Percentiles rank a stretch among this genome's conserved stretches.
phyloP scores from a whole-genome alignment of 2,888 invertebrate species.

The Corythucha ciliata region DNA sequence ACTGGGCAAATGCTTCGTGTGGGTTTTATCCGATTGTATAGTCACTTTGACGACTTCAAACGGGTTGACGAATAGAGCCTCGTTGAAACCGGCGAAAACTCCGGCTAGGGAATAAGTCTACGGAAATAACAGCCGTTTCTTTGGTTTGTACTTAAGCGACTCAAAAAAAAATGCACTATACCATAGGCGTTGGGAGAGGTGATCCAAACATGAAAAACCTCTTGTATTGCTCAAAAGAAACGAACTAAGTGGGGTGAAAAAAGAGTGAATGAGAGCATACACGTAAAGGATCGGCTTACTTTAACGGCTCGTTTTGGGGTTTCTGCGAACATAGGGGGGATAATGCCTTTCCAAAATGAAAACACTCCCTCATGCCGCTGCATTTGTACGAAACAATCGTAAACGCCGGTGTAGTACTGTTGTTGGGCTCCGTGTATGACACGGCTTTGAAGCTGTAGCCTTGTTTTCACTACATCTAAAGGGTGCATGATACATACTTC shows the following conservation, averaged over 20 bases:
- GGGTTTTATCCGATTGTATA: constrained; percentile 63
- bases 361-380: constrained; percentile 70
- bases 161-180: constrained; percentile 42
- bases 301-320: constrained; percentile 92
- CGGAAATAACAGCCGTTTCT: background rate
- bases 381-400: constrained; percentile 84
- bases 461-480: constrained; percentile 83
- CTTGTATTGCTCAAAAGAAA: constrained; percentile 90
- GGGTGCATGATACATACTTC: constrained; percentile 97
- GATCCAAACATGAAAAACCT: constrained; percentile 71
- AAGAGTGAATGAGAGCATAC: constrained; percentile 21
- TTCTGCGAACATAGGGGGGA: constrained; percentile 87
- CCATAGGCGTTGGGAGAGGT: constrained; percentile 63
- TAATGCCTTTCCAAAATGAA: constrained; percentile 86
- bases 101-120: constrained; percentile 84
- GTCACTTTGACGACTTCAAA: constrained; percentile 95
- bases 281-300: constrained; percentile 41
- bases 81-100: constrained; percentile 79
- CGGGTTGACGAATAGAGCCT: constrained; percentile 83
- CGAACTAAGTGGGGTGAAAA: constrained; percentile 51
- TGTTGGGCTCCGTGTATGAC: constrained; percentile 38
- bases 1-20: constrained; percentile 55
- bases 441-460: constrained; percentile 65
- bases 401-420: constrained; percentile 58
- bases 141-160: background rate